Percentiles rank a stretch among this genome's conserved stretches.
These are phyloP conservation scores for Galeopsomyia nigrocyanea DNA, from an alignment of 2,888 invertebrate species.

Conservation along the genomic window DNA sequence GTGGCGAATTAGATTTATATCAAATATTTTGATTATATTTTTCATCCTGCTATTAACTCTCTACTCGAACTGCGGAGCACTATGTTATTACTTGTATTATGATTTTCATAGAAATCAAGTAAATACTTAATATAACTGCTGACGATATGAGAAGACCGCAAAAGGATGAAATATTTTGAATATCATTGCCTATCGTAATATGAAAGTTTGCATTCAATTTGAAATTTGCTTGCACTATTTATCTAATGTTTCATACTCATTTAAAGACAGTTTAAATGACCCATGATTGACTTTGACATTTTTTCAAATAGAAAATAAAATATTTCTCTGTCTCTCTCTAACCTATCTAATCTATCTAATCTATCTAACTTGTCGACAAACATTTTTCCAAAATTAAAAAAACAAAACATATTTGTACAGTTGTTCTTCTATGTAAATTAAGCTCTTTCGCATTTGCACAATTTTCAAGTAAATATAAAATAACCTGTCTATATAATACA, in stretches of 20 bases:
- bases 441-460: slow-evolving; percentile 40
- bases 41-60: no score
- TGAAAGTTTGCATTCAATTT: no score
- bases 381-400: slow-evolving; percentile 12
- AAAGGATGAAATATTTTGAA: slow-evolving; percentile 33
- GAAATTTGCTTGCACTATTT: no score
- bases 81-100: slow-evolving; percentile 1
- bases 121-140: slow-evolving; percentile 14
- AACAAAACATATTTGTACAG: slow-evolving; percentile 30
- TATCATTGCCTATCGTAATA: not conserved
- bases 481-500: slow-evolving; percentile 44
- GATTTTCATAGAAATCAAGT: slow-evolving; percentile 6
- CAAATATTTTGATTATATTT: no score
- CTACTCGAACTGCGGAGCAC: no score
- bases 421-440: slow-evolving; percentile 42
- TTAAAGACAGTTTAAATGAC: no score
- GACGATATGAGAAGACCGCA: slow-evolving; percentile 21
- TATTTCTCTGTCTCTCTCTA: no score
- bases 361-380: no score
- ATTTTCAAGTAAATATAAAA: slow-evolving; percentile 42
- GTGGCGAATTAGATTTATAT: slow-evolving; percentile 39
- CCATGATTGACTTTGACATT: no score
- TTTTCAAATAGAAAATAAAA: no score
- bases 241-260: no score
- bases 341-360: no score